Percentiles rank a stretch among this genome's conserved stretches.
These are phyloP conservation scores for Drosophila fungiperda DNA, from an alignment of 2,888 invertebrate genomes.

Conservation along the genomic window DNA sequence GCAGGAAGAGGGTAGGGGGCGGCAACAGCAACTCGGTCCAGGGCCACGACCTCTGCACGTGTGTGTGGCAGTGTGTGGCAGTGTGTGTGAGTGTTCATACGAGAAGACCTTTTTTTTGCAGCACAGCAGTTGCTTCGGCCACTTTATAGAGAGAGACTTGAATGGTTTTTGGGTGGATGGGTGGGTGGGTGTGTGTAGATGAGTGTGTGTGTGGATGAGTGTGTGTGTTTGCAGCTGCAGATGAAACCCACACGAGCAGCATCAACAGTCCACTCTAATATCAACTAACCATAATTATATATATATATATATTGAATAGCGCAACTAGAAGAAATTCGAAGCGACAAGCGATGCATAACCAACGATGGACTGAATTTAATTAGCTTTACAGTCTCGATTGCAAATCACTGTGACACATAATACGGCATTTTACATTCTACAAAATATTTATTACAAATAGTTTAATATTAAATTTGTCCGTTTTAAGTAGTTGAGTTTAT, in stretches of 20 bases:
- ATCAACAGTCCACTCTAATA: slow-evolving; percentile 50
- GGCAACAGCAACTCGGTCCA: slow-evolving; percentile 50
- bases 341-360: slow-evolving; percentile 67
- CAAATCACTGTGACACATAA: slow-evolving; percentile 45
- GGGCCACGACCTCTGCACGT: slow-evolving; percentile 62
- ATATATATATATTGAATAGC: slow-evolving; percentile 61
- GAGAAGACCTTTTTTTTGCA: slow-evolving; percentile 53
- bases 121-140: slow-evolving; percentile 37
- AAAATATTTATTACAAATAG: background rate
- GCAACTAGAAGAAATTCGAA: slow-evolving; percentile 57
- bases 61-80: slow-evolving; percentile 13
- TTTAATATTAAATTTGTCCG: background rate
- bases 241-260: slow-evolving; percentile 37
- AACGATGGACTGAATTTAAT: slow-evolving; percentile 79
- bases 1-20: background rate
- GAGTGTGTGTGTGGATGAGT: slow-evolving; percentile 6
- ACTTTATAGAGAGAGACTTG: slow-evolving; percentile 24
- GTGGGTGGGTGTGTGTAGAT: background rate
- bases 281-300: slow-evolving; percentile 71
- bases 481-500: background rate
- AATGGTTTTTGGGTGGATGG: slow-evolving; percentile 6
- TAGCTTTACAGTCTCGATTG: slow-evolving; percentile 60
- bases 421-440: background rate
- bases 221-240: slow-evolving; percentile 44
- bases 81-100: slow-evolving; percentile 19